Evolutionary conservation across 2,113 vertebrate genomes (phyloP).

Genomic region (Xiphias gladius): DNA sequence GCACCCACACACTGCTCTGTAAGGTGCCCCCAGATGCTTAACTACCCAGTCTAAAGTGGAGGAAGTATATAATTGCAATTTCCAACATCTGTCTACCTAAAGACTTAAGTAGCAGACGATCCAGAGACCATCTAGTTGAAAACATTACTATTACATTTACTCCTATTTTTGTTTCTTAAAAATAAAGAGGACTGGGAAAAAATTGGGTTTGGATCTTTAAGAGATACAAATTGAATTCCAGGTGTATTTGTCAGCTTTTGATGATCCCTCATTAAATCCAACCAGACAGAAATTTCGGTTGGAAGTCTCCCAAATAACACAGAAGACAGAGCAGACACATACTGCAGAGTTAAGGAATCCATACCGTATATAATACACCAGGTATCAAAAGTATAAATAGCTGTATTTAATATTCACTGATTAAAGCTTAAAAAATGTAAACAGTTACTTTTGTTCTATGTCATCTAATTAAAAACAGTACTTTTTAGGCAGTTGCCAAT

Average conservation of each 20-base stretch:
- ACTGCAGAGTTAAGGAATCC: not conserved
- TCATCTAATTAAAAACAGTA: not conserved
- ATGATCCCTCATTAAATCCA: not conserved
- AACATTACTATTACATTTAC: not conserved
- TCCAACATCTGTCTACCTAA: constrained; percentile 40
- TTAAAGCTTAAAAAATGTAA: not conserved
- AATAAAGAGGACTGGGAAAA: not conserved
- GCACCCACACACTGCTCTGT: constrained; percentile 26
- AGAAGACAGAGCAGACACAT: not conserved
- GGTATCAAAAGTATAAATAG: not conserved
- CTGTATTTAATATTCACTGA: not conserved
- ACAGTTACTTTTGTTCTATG: not conserved
- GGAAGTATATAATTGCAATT: constrained; percentile 27
- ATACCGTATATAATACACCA: not conserved
- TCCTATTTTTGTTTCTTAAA: not conserved
- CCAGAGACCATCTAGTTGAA: constrained; percentile 5
- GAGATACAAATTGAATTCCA: not conserved
- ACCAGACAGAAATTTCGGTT: not conserved
- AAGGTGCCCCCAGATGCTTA: constrained; percentile 38
- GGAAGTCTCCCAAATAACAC: not conserved
- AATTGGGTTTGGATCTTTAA: not conserved
- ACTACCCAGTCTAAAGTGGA: constrained; percentile 20
- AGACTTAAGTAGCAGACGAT: constrained; percentile 25
- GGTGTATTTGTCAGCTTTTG: not conserved
- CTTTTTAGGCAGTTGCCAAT: not conserved